Percentiles rank a stretch among this genome's conserved stretches.
Conservation (phyloP, 2,888 invertebrate species). For the Quadroppia sp. region DNA sequence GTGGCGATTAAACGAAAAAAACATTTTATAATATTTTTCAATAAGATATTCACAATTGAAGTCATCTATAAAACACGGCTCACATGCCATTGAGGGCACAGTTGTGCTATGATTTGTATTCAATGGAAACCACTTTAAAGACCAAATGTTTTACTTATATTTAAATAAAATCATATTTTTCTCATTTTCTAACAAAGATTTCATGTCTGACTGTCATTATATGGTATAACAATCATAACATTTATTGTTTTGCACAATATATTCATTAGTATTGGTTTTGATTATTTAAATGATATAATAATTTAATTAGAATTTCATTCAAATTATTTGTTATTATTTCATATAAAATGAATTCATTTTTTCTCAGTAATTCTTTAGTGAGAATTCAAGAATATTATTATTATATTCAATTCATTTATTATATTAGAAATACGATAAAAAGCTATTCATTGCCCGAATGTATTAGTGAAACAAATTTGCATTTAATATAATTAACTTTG, state of each 20-base stretch:
- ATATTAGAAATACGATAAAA: too few relatives aligned
- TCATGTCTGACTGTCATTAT: not conserved
- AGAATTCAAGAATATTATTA: too few relatives aligned
- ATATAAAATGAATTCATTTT: not conserved
- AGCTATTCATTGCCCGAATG: not conserved
- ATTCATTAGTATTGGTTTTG: not conserved
- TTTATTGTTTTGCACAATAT: not conserved
- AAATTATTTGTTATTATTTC: too few relatives aligned
- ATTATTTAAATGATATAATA: slow-evolving; percentile 12
- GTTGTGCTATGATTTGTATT: slow-evolving; percentile 19
- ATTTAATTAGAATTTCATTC: not conserved
- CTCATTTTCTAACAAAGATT: not conserved
- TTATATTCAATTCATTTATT: too few relatives aligned
- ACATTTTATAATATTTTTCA: not conserved
- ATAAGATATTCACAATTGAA: slow-evolving; percentile 31
- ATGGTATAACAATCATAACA: not conserved
- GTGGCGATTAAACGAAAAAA: not conserved
- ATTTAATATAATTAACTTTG: not conserved
- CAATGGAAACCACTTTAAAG: not conserved
- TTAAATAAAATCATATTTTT: not conserved
- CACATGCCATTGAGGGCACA: slow-evolving; percentile 32
- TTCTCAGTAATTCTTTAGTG: too few relatives aligned
- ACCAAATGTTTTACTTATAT: not conserved
- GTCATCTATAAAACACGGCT: slow-evolving; percentile 15
- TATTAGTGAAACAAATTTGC: not conserved